Evolutionary conservation across 2,797 vertebrate species (phyloP).

Genomic region (Squalus acanthias): DNA sequence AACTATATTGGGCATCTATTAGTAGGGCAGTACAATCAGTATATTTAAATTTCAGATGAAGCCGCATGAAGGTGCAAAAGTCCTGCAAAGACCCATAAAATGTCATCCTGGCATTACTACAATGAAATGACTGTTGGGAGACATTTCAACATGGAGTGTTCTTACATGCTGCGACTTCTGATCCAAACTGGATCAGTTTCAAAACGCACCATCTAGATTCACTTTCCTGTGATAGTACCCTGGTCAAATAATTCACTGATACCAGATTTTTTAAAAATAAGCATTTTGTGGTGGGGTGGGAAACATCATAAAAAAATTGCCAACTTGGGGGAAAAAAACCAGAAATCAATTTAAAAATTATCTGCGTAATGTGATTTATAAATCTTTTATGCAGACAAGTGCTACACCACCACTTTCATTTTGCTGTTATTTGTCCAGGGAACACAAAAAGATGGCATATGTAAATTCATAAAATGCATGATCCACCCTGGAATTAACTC

Average conservation of each 20-base stretch:
- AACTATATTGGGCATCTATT: no score
- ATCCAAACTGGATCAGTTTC: background rate
- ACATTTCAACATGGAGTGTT: no score
- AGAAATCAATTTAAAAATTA: constrained; percentile 1
- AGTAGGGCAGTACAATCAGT: background rate
- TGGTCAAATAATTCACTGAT: background rate
- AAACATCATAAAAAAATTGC: background rate
- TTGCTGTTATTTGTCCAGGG: constrained; percentile 12
- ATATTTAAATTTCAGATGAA: constrained; percentile 2
- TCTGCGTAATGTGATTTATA: background rate
- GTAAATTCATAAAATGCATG: constrained; percentile 23
- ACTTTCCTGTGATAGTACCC: background rate
- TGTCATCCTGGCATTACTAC: background rate
- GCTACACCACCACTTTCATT: background rate
- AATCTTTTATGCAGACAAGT: background rate
- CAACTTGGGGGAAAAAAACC: background rate
- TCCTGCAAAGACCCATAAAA: background rate
- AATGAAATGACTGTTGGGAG: background rate
- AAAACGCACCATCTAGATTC: background rate
- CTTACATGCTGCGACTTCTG: background rate
- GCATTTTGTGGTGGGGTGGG: background rate
- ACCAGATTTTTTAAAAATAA: background rate
- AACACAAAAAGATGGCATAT: constrained; percentile 7
- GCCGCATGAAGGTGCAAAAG: background rate
- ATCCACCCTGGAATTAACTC: constrained; percentile 6